phyloP scores from a whole-genome alignment of 2,888 invertebrate species.

The Leptura quadrifasciata region DNA sequence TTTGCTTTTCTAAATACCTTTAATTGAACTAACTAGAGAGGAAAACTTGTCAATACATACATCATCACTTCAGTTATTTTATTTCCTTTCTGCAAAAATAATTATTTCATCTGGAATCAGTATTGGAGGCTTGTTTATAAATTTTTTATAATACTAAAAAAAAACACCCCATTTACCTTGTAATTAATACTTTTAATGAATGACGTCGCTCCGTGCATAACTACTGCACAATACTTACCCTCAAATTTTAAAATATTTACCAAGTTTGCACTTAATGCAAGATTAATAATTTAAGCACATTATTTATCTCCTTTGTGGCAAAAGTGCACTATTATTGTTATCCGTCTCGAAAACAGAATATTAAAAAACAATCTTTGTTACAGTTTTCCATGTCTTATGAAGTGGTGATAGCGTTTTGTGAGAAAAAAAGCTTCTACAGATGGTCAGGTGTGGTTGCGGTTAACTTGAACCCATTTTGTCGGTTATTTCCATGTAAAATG shows the following conservation, averaged over 20 bases:
- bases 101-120: no score
- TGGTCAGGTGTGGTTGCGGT: constrained; percentile 61
- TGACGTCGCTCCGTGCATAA: background rate
- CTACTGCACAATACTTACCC: background rate
- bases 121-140: no score
- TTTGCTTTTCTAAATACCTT: no score
- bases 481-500: constrained; percentile 81
- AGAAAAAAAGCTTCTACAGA: constrained; percentile 62
- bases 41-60: no score
- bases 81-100: no score
- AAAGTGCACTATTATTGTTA: background rate
- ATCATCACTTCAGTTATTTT: no score
- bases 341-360: background rate
- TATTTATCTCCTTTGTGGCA: background rate
- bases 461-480: constrained; percentile 71
- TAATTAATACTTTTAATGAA: background rate
- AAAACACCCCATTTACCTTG: no score
- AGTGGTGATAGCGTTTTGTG: constrained; percentile 12
- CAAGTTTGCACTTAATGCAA: background rate
- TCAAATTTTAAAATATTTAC: background rate
- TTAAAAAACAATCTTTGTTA: background rate
- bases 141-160: no score
- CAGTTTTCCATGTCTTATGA: constrained; percentile 6
- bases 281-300: background rate
- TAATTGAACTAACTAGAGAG: no score